Conservation (phyloP, 92 coral and sea anemone genomes). For the Virgularia gustaviana region DNA sequence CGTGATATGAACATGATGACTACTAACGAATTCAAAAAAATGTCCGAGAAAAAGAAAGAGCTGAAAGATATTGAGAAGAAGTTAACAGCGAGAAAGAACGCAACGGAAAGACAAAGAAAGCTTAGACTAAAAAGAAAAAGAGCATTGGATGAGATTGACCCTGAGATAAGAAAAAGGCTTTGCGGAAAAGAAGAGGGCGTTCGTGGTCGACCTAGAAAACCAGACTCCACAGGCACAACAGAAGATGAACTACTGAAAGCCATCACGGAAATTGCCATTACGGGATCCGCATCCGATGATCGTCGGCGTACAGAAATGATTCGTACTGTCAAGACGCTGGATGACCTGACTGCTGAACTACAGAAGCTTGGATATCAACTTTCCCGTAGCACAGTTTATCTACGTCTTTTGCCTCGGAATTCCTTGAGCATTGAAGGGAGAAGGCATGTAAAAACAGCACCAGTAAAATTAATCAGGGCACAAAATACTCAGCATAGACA, state of each 20-base stretch:
- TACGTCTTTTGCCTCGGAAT: background rate
- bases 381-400: background rate
- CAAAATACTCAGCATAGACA: background rate
- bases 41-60: background rate
- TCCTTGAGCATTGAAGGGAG: background rate
- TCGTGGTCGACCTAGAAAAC: constrained; percentile 17
- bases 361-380: background rate
- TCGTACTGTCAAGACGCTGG: background rate
- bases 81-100: background rate
- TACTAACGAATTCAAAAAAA: background rate
- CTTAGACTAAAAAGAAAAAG: background rate
- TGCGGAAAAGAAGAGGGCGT: constrained; percentile 7
- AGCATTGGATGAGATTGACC: constrained; percentile 18
- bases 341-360: background rate
- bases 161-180: constrained; percentile 10
- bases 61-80: background rate
- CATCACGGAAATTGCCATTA: background rate
- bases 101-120: constrained; percentile 17
- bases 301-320: constrained; percentile 14
- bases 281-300: constrained; percentile 15
- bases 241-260: constrained; percentile 8
- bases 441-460: constrained; percentile 19
- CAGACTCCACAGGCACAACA: background rate
- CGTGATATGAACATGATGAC: constrained; percentile 21
- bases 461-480: background rate